Base-by-base conservation (phyloP, 2,797 vertebrate species). In the Peromyscus aztecus region DNA sequence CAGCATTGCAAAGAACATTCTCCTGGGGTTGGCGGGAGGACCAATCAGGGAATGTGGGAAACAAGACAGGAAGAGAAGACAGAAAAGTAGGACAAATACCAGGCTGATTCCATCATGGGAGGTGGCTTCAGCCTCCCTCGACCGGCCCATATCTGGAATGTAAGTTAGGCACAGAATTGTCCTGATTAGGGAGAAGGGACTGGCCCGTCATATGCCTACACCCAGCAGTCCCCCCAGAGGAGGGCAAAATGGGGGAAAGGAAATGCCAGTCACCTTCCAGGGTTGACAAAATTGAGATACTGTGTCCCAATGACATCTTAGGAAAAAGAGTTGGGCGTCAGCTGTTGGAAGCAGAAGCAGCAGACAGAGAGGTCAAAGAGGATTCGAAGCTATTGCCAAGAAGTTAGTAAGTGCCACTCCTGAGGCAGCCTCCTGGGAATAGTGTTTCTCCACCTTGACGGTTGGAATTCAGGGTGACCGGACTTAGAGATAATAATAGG, bases 301-400 rank as follows among this genome's bases (percentile, higher is more conserved):
- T 65, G 5, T 84, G 78, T 90, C 21, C 34, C 49, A 71, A n/a
- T 34, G 31, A 31, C 9, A 69, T 57, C 46, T 92, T 69, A 24
- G 63, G 71, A 52, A 61, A 94, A 90, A 65, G 11, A 82, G n/a
- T 11, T 49, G 6, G n/a, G 37, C 76, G n/a, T 90, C 80, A 86
- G 59, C n/a, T 46, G 27, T 63, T 88, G 13, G 86, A 94, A 90
- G 94, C 65, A 83, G 73, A 93, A 92, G 57, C 57, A 59, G 88
- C 49, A 67, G 29, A 78, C 29, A 76, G 49, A 76, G 75, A 91
- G n/a, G 49, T 87, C 80, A 94, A 91, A 95, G n/a, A n/a, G 31
- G 52, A 78, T 89, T 34, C 77, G 24, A 91, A 49, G 24, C 49
- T 73, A 63, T 3, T 71, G 21, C 37, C 85, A 61, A 86, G 89